Base-by-base conservation (phyloP, 2,113 vertebrate genomes). In the Coptodon bakossiorum region DNA sequence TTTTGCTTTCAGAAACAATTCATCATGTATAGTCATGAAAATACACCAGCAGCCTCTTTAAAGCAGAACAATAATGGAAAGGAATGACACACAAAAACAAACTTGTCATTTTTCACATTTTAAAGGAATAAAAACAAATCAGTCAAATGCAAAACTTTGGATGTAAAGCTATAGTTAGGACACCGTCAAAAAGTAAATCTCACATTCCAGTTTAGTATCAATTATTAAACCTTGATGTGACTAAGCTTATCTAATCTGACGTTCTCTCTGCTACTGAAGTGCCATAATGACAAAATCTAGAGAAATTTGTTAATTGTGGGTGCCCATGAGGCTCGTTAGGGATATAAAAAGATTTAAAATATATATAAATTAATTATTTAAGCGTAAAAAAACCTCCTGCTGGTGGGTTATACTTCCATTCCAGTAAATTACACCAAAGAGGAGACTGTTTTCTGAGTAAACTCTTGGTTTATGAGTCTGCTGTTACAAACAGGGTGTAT, bases 341-440 rank as follows among this genome's bases (percentile, higher is more conserved):
- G 36, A 68, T 68, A 13, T 68, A 68, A 40, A 45, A 71, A 71
- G 1, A 40, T 68, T 9, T 9, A 6, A 27, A 71, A 71, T 6
- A 1, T 40, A 43, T 43, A 24, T 43, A 43, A 71, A 71, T 71
- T 2, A 71, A 71, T 71, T 43, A 16, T 43, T 71, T 16, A 43
- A 24, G 66, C 1, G 1, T 43, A 66, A 8, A 13, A 10, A 61
- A 8, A 2, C 0, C 3, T 61, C 19, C 34, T 68, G 19, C 34
- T 71, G 66, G 5, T 71, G 36, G 19, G 63, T 12, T 38, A 3
- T 12, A 7, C 19, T n/a, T n/a, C 6, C 61, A 66, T 66, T 38
- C 31, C 31, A 66, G 19, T 17, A 38, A 38, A 66, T 68, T 3
- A 5, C 11, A 38, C 34, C 63, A 40, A 40, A 63, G 31, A 63